phyloP scores from a whole-genome alignment of 2,113 vertebrate genomes.

The Elephantulus edwardii region DNA sequence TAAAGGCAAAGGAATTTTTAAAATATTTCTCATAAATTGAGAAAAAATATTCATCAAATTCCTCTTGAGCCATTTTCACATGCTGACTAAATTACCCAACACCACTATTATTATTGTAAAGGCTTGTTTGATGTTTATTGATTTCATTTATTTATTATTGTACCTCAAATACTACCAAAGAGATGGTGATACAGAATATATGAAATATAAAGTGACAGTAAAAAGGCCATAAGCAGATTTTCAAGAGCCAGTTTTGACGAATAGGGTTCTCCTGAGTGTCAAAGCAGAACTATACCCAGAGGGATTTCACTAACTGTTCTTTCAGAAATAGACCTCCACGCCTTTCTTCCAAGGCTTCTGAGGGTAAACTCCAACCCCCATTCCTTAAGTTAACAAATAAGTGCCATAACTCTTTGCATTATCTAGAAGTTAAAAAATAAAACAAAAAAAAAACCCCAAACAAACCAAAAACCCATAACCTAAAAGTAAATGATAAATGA shows the following conservation, averaged over 20 bases:
- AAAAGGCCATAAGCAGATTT: background rate
- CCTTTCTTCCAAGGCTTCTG: background rate
- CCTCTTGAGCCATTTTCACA: conserved; percentile 44
- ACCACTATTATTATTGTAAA: background rate
- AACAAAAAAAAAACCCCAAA: too few relatives aligned
- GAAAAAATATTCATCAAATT: conserved; percentile 40
- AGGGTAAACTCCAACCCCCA: background rate
- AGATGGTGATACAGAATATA: background rate
- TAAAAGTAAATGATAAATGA: conserved; percentile 20
- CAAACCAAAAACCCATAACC: too few relatives aligned
- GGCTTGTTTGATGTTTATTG: background rate
- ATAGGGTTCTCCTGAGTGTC: background rate
- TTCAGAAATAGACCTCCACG: background rate
- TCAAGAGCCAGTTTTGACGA: background rate
- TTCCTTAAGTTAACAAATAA: background rate
- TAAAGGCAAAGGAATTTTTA: conserved; percentile 64
- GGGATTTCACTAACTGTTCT: background rate
- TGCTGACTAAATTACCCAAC: conserved; percentile 6
- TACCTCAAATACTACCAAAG: conserved; percentile 2
- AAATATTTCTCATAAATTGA: conserved; percentile 72
- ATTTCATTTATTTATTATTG: conserved; percentile 39
- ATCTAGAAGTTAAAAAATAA: background rate
- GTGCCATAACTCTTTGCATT: background rate
- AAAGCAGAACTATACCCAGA: background rate
- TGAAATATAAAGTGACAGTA: conserved; percentile 10